Conservation (phyloP, 2,888 invertebrate species). For the Rhagium mordax region DNA sequence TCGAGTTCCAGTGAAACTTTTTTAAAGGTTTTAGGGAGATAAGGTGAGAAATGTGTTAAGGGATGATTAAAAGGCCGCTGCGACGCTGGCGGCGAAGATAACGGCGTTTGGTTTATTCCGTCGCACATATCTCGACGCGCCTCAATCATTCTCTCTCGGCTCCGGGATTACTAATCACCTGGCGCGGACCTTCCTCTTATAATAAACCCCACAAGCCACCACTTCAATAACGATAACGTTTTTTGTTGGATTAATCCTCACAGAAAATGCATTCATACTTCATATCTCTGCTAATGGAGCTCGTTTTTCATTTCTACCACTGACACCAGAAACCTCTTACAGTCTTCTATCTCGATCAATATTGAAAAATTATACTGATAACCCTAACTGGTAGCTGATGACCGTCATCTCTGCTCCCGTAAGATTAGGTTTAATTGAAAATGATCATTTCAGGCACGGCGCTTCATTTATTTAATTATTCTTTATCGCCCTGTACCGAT, state of each 20-base stretch:
- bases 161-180: constrained; percentile 66
- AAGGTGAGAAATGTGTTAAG: constrained; percentile 69
- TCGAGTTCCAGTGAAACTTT: constrained; percentile 58
- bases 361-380: constrained; percentile 42
- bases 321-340: constrained; percentile 40
- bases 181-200: constrained; percentile 56
- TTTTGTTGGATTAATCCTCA: constrained; percentile 68
- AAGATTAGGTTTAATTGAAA: constrained; percentile 40
- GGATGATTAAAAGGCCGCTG: constrained; percentile 69
- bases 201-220: constrained; percentile 52
- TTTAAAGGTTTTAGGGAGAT: constrained; percentile 61
- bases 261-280: constrained; percentile 69
- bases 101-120: constrained; percentile 56
- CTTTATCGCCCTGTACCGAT: constrained; percentile 25
- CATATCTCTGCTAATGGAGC: constrained; percentile 68
- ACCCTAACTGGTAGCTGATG: constrained; percentile 38
- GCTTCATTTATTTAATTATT: constrained; percentile 34
- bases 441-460: constrained; percentile 23
- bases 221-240: constrained; percentile 55
- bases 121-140: constrained; percentile 66
- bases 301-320: constrained; percentile 67
- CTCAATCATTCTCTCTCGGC: constrained; percentile 66
- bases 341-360: constrained; percentile 39
- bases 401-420: constrained; percentile 34
- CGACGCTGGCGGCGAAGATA: constrained; percentile 66